Conservation (phyloP, 2,888 invertebrate genomes). For the Fragum sueziense region DNA sequence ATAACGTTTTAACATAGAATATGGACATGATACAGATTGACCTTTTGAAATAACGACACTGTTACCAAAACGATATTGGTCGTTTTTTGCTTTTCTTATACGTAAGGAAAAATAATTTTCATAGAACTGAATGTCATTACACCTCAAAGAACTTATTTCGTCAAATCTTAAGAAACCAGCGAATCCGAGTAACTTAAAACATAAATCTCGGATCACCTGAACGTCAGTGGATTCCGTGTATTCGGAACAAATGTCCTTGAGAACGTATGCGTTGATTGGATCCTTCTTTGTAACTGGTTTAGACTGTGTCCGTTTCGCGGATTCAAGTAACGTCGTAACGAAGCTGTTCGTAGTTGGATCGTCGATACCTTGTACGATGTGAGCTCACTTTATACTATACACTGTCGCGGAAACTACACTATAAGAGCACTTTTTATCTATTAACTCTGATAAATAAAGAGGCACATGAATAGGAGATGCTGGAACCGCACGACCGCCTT, state of each 20-base stretch:
- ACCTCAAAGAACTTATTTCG: slow-evolving; percentile 1
- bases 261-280: slow-evolving; percentile 38
- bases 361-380: slow-evolving; percentile 10
- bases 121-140: slow-evolving; percentile 9
- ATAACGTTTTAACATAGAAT: slow-evolving; percentile 3
- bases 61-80: neutral
- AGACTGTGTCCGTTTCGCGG: slow-evolving; percentile 32
- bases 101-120: neutral
- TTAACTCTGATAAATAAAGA: slow-evolving; percentile 40
- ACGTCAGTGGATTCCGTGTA: slow-evolving; percentile 25
- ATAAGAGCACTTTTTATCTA: slow-evolving; percentile 33
- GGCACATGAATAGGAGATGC: slow-evolving; percentile 46
- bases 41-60: too few species aligned
- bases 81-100: slow-evolving; percentile 7
- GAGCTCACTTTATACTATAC: slow-evolving; percentile 43
- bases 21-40: neutral
- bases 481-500: slow-evolving; percentile 37
- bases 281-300: slow-evolving; percentile 47
- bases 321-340: slow-evolving; percentile 46
- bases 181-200: slow-evolving; percentile 28
- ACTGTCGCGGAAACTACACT: slow-evolving; percentile 29
- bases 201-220: slow-evolving; percentile 38
- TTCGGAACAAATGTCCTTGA: slow-evolving; percentile 34
- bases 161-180: slow-evolving; percentile 6
- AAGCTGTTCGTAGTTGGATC: slow-evolving; percentile 51